A percentile compares a stretch with the other conserved stretches of the same genome.
Conservation (phyloP, 2,113 vertebrate species). For the Acrocephalus arundinaceus region DNA sequence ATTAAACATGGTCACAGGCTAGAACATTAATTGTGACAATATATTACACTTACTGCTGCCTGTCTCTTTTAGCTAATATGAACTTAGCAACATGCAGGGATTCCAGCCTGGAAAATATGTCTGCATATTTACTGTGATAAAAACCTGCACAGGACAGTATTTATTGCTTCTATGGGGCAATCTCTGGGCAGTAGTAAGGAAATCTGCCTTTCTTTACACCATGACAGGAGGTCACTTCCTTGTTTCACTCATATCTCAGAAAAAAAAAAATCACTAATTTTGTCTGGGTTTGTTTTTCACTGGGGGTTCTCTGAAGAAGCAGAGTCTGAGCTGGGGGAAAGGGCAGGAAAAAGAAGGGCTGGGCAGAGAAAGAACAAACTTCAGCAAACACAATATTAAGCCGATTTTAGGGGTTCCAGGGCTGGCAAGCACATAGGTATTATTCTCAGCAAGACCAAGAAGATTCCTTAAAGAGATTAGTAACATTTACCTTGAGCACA, state of each 20-base stretch:
- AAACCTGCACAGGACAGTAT: neutral
- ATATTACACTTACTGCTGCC: constrained; percentile 26
- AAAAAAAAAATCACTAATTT: neutral
- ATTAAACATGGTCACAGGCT: constrained; percentile 44
- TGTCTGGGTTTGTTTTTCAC: neutral
- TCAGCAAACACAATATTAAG: neutral
- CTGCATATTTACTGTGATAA: neutral
- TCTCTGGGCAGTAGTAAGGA: neutral
- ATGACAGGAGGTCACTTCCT: neutral
- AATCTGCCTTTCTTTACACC: neutral
- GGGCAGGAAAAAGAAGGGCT: neutral
- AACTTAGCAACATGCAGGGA: neutral
- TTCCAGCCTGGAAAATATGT: neutral
- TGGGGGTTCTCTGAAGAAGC: neutral
- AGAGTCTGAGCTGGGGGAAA: neutral
- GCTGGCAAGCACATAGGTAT: neutral
- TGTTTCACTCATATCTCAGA: neutral
- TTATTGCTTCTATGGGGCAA: neutral
- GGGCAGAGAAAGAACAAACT: neutral
- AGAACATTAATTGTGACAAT: constrained; percentile 38
- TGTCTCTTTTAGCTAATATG: constrained; percentile 12
- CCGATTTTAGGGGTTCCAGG: neutral
- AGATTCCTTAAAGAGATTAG: constrained; percentile 31
- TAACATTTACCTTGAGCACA: constrained; percentile 29
- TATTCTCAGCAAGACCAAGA: constrained; percentile 22